phyloP scores from a whole-genome alignment of 2,888 invertebrate species.

The Lymantria monacha region DNA sequence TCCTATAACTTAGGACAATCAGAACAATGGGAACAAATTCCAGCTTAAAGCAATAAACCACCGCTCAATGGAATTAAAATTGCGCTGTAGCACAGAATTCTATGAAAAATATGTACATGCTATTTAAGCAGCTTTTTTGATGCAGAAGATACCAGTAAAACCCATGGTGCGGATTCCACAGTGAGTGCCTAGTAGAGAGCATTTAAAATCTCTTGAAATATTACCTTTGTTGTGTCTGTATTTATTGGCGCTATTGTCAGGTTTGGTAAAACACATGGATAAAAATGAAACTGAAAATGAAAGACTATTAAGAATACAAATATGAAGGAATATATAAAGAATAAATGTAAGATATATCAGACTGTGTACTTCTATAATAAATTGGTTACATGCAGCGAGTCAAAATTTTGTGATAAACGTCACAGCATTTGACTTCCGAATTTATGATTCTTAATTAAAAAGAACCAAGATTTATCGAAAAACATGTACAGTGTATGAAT shows the following conservation, averaged over 20 bases:
- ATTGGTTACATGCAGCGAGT: no score
- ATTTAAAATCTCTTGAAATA: background rate
- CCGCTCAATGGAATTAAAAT: background rate
- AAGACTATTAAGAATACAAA: slow-evolving; percentile 1
- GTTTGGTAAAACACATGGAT: slow-evolving; percentile 2
- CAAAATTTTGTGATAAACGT: no score
- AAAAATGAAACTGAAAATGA: slow-evolving; percentile 1
- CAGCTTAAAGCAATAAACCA: background rate
- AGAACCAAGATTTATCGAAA: no score
- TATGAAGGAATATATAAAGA: background rate
- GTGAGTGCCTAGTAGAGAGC: background rate
- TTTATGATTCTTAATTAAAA: no score
- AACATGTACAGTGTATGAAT: no score
- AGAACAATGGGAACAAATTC: background rate
- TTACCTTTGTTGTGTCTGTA: background rate
- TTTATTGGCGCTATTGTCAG: background rate
- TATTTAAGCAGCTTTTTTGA: background rate
- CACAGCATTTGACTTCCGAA: no score
- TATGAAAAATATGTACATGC: background rate
- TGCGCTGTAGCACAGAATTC: background rate
- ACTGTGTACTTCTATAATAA: background rate
- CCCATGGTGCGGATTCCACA: background rate
- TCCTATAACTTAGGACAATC: no score
- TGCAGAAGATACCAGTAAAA: background rate
- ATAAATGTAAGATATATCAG: background rate